These are phyloP conservation scores for Rhinichthys osculus DNA, from an alignment of 2,797 vertebrate genomes.

Conservation along the genomic window DNA sequence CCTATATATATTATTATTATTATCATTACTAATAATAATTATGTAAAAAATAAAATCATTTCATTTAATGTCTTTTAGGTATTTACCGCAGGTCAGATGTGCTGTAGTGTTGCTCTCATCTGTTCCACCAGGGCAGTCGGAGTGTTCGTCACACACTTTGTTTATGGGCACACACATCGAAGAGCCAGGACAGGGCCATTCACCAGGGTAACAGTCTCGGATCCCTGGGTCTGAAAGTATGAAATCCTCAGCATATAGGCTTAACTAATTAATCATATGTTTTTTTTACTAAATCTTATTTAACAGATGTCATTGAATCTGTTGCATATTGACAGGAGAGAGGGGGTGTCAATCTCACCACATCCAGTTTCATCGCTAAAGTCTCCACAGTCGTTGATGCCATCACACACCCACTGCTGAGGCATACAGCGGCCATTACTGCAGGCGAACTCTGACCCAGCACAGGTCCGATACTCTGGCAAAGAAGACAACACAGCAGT, in stretches of 20 bases:
- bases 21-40: no score
- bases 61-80: not conserved
- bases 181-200: conserved; percentile 79
- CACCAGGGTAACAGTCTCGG: conserved; percentile 78
- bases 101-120: conserved; percentile 77
- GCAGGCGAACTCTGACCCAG: conserved; percentile 75
- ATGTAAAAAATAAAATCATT: not conserved
- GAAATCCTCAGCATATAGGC: conserved; percentile 12
- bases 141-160: conserved; percentile 75
- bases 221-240: conserved; percentile 71
- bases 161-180: conserved; percentile 69
- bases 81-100: conserved; percentile 74
- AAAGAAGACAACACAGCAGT: not conserved
- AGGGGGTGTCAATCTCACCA: conserved; percentile 65
- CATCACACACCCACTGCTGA: conserved; percentile 77
- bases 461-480: conserved; percentile 74
- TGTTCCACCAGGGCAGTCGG: conserved; percentile 75
- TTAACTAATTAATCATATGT: not conserved
- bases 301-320: not conserved
- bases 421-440: conserved; percentile 76
- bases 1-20: no score
- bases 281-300: not conserved
- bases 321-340: not conserved
- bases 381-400: conserved; percentile 79
- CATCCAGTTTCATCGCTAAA: conserved; percentile 79